phyloP scores from a whole-genome alignment of 2,888 invertebrate species.

The Aphidoletes aphidimyza region DNA sequence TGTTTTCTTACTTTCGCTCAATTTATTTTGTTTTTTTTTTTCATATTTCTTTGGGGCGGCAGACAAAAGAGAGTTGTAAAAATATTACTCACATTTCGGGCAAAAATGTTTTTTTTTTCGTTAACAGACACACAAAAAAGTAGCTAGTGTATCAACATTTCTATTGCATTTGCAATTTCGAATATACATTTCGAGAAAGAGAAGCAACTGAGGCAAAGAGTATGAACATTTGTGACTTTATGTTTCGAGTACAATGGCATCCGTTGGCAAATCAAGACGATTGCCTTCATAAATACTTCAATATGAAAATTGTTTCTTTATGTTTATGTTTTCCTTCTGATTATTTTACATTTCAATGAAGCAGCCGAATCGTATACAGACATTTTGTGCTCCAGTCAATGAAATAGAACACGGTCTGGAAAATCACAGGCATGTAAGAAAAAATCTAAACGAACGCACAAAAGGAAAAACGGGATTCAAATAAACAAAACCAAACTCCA shows the following conservation, averaged over 20 bases:
- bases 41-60: neutral
- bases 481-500: neutral
- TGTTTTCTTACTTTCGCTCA: constrained; percentile 30
- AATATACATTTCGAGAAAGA: too few species aligned
- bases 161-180: neutral
- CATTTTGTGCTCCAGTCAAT: neutral
- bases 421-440: neutral
- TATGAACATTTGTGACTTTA: neutral
- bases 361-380: neutral
- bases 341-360: neutral
- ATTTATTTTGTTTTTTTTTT: neutral
- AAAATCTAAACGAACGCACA: too few species aligned
- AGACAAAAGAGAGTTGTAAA: neutral
- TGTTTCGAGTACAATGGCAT: constrained; percentile 11
- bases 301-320: constrained; percentile 21
- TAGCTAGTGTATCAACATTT: neutral
- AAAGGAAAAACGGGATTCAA: neutral
- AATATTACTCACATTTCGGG: neutral
- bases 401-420: too few species aligned
- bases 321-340: neutral
- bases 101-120: neutral
- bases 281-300: constrained; percentile 34
- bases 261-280: neutral
- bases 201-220: too few species aligned
- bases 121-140: too few species aligned